A percentile compares a stretch with the other conserved stretches of the same genome.
Conservation (phyloP, 2,888 invertebrate species). For the Dicranocentrus wangi region DNA sequence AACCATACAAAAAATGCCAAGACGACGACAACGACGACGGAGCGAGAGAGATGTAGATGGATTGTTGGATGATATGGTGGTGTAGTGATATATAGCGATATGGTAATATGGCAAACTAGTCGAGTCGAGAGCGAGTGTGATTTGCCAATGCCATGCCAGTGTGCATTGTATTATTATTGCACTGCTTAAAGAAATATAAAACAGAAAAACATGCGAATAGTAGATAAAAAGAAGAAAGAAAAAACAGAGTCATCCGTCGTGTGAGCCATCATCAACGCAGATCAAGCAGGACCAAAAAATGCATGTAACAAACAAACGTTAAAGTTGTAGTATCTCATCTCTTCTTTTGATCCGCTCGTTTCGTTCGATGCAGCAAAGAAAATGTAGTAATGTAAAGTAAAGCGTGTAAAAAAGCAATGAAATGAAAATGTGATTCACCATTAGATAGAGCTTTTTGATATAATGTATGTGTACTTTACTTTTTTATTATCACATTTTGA, state of each 20-base stretch:
- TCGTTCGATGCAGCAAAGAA: constrained; percentile 6
- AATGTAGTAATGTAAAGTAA: too few relatives aligned
- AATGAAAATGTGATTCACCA: constrained; percentile 59
- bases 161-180: constrained; percentile 27
- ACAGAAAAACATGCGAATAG: constrained; percentile 30
- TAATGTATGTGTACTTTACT: constrained; percentile 24
- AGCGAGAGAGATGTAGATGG: constrained; percentile 37
- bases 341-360: too few relatives aligned
- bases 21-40: constrained; percentile 29
- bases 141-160: constrained; percentile 30
- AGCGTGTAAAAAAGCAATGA: constrained; percentile 34
- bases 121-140: constrained; percentile 11
- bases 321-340: background rate
- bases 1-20: constrained; percentile 9
- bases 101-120: too few relatives aligned
- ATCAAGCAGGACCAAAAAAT: constrained; percentile 27
- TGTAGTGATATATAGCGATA: constrained; percentile 39
- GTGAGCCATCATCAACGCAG: constrained; percentile 50
- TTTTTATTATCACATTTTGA: constrained; percentile 51
- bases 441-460: constrained; percentile 37
- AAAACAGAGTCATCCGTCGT: too few relatives aligned
- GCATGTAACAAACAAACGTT: background rate
- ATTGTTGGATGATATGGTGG: constrained; percentile 48
- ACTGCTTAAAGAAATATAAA: constrained; percentile 34
- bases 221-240: constrained; percentile 29